Evolutionary conservation across 1,140 invertebrate species (phyloP).

Genomic region (Vollenhovia emeryi): DNA sequence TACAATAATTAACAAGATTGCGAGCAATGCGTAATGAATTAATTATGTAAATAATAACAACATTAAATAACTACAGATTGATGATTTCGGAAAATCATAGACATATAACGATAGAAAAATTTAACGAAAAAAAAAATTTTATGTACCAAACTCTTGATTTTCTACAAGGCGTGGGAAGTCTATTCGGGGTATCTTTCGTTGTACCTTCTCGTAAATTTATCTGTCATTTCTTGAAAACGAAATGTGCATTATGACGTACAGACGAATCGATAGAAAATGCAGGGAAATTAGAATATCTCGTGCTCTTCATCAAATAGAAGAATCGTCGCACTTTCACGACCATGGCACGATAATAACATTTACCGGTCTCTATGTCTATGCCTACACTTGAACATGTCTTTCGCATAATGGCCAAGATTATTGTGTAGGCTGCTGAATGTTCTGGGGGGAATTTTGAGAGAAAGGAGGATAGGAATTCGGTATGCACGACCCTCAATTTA

Average conservation of each 20-base stretch:
- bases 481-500: slow-evolving; percentile 29
- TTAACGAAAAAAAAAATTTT: neutral
- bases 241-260: neutral
- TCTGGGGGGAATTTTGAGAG: slow-evolving; percentile 1
- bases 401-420: slow-evolving; percentile 27
- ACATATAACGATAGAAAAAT: neutral
- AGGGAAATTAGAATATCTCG: neutral
- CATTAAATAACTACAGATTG: slow-evolving; percentile 6
- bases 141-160: neutral
- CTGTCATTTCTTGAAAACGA: neutral
- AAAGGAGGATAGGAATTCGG: slow-evolving; percentile 2
- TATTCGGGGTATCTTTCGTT: no score
- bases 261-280: slow-evolving; percentile 12
- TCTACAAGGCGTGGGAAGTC: neutral
- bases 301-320: slow-evolving; percentile 20
- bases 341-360: slow-evolving; percentile 26
- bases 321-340: neutral
- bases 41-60: neutral
- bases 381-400: neutral
- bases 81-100: neutral
- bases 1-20: neutral
- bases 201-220: neutral
- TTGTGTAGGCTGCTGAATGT: neutral
- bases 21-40: neutral
- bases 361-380: neutral